Evolutionary conservation across 2,113 vertebrate species (phyloP).

Genomic region (Mobula hypostoma): DNA sequence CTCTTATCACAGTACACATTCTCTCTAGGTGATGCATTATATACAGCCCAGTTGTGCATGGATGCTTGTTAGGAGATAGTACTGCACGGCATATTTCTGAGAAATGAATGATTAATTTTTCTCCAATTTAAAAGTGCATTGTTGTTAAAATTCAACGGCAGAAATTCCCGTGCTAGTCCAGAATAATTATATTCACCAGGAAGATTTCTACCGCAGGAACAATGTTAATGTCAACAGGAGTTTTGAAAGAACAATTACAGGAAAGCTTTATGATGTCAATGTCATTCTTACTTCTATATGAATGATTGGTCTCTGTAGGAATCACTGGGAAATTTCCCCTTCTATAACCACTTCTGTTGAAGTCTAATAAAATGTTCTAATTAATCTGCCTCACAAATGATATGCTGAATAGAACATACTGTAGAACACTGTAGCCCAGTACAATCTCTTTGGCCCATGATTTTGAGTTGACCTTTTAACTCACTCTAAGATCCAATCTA

Average conservation of each 20-base stretch:
- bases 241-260: slow-evolving; percentile 4
- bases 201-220: not conserved
- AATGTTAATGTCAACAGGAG: not conserved
- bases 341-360: not conserved
- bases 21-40: not conserved
- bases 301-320: not conserved
- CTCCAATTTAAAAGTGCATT: slow-evolving; percentile 19
- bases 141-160: not conserved
- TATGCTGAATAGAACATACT: too few species aligned
- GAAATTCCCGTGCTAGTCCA: not conserved
- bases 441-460: too few species aligned
- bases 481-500: too few species aligned
- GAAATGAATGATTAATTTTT: slow-evolving; percentile 19
- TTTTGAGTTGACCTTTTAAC: too few species aligned
- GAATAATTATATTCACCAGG: not conserved
- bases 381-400: not conserved
- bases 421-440: too few species aligned
- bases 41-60: not conserved
- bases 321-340: not conserved
- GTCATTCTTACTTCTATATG: not conserved
- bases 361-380: not conserved
- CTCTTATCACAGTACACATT: not conserved
- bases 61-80: slow-evolving; percentile 1
- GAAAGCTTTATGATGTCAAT: not conserved
- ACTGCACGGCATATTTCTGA: slow-evolving; percentile 3